Evolutionary conservation across 2,888 invertebrate genomes (phyloP).

Genomic region (Pediacus dermestoides): DNA sequence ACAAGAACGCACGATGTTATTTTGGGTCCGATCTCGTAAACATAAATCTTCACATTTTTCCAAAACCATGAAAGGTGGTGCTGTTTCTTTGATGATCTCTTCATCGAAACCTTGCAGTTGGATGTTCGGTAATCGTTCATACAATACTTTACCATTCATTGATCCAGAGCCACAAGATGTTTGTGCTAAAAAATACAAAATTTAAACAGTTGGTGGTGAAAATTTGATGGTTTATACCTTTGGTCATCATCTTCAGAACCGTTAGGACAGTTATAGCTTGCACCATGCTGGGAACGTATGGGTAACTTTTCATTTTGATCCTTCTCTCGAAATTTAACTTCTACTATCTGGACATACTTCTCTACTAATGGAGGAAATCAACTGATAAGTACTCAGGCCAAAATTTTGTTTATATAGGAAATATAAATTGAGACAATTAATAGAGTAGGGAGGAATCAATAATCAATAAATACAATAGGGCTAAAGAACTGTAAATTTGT

Average conservation of each 20-base stretch:
- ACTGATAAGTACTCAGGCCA: too few species aligned
- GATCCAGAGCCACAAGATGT: slow-evolving; percentile 88
- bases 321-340: slow-evolving; percentile 28
- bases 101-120: slow-evolving; percentile 87
- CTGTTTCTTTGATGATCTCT: slow-evolving; percentile 80
- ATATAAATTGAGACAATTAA: background rate
- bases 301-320: slow-evolving; percentile 59
- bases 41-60: slow-evolving; percentile 83
- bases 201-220: background rate
- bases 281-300: slow-evolving; percentile 65
- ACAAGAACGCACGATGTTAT: slow-evolving; percentile 80
- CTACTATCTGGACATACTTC: slow-evolving; percentile 49
- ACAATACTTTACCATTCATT: slow-evolving; percentile 72
- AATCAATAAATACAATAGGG: slow-evolving; percentile 1
- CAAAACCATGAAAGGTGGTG: slow-evolving; percentile 80
- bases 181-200: slow-evolving; percentile 61
- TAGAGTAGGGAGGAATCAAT: slow-evolving; percentile 12
- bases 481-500: slow-evolving; percentile 28
- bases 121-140: slow-evolving; percentile 84
- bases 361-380: slow-evolving; percentile 14
- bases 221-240: slow-evolving; percentile 53
- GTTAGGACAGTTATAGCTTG: slow-evolving; percentile 82
- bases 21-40: slow-evolving; percentile 72
- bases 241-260: slow-evolving; percentile 76
- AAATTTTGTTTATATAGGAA: too few species aligned